A percentile compares a stretch with the other conserved stretches of the same genome.
phyloP scores from a whole-genome alignment of 2,888 invertebrate genomes.

The Cerastoderma edule region DNA sequence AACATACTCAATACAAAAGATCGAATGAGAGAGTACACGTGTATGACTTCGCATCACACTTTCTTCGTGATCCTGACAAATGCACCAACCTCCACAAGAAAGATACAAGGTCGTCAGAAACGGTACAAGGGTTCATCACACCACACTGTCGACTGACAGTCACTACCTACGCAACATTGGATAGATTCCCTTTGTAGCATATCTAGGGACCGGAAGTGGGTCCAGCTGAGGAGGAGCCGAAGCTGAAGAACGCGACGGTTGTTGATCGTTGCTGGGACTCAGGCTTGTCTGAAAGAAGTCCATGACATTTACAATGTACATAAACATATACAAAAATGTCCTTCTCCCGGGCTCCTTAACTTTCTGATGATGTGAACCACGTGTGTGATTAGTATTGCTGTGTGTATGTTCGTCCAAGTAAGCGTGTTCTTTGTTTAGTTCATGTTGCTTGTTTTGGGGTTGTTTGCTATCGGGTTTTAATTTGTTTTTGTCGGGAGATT shows the following conservation, averaged over 20 bases:
- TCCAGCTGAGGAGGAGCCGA: slow-evolving; percentile 41
- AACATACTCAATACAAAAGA: too few relatives aligned
- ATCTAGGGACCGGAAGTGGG: slow-evolving; percentile 33
- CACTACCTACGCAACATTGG: slow-evolving; percentile 52
- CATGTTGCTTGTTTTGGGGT: too few relatives aligned
- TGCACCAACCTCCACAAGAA: too few relatives aligned
- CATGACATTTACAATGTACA: slow-evolving; percentile 41
- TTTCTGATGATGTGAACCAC: neutral
- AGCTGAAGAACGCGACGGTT: slow-evolving; percentile 54
- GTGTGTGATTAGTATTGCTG: slow-evolving; percentile 8
- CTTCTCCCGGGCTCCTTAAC: neutral
- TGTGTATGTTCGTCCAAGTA: slow-evolving; percentile 30
- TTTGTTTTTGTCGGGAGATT: too few relatives aligned
- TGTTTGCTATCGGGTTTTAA: too few relatives aligned
- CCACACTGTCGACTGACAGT: slow-evolving; percentile 6
- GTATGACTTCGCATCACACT: too few relatives aligned
- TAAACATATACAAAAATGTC: slow-evolving; percentile 14
- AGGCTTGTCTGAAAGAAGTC: slow-evolving; percentile 58
- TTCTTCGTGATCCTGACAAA: too few relatives aligned
- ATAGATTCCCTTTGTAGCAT: slow-evolving; percentile 37
- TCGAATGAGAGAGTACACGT: too few relatives aligned
- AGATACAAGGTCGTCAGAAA: too few relatives aligned
- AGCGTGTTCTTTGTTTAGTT: slow-evolving; percentile 34
- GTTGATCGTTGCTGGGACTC: slow-evolving; percentile 52
- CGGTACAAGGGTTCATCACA: too few relatives aligned